phyloP scores from a whole-genome alignment of 2,888 invertebrate species.

The Philereme vetulata region DNA sequence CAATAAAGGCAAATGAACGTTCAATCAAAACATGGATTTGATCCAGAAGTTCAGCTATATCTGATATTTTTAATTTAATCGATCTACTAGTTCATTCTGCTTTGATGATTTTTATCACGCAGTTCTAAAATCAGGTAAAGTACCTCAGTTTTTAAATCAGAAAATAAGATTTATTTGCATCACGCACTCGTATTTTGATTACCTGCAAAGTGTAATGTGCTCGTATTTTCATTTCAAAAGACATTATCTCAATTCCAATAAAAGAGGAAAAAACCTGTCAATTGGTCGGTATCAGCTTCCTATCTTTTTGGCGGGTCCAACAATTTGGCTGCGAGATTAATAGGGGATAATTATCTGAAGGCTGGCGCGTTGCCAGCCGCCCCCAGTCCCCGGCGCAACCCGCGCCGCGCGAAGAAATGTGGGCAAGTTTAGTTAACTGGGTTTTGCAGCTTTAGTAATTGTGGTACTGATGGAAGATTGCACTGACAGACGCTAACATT shows the following conservation, averaged over 20 bases:
- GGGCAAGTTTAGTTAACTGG: slow-evolving; percentile 23
- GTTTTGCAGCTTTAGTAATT: slow-evolving; percentile 12
- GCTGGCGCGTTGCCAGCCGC: slow-evolving; percentile 55
- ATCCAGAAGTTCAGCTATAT: too few species aligned
- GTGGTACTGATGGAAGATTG: slow-evolving; percentile 19
- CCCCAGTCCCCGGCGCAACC: slow-evolving; percentile 4
- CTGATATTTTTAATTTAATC: background rate
- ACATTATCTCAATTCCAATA: slow-evolving; percentile 24
- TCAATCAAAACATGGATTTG: too few species aligned
- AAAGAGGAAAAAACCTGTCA: slow-evolving; percentile 33
- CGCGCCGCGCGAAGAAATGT: slow-evolving; percentile 34
- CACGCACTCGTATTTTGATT: slow-evolving; percentile 11
- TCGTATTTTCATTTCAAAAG: slow-evolving; percentile 10
- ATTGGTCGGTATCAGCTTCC: slow-evolving; percentile 38
- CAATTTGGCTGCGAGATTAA: slow-evolving; percentile 66
- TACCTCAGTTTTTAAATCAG: background rate
- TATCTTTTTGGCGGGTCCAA: slow-evolving; percentile 55
- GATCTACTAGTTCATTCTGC: background rate
- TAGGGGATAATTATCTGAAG: slow-evolving; percentile 66
- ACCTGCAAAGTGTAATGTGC: slow-evolving; percentile 10
- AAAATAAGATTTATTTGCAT: slow-evolving; percentile 10
- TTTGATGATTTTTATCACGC: background rate
- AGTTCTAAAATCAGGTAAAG: slow-evolving; percentile 1
- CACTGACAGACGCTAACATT: slow-evolving; percentile 15
- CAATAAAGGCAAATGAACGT: too few species aligned